Evolutionary conservation across 2,797 vertebrate genomes (phyloP), one percentile per base, ranked within the genome.

Genomic region (Loris lydekkerianus): DNA sequence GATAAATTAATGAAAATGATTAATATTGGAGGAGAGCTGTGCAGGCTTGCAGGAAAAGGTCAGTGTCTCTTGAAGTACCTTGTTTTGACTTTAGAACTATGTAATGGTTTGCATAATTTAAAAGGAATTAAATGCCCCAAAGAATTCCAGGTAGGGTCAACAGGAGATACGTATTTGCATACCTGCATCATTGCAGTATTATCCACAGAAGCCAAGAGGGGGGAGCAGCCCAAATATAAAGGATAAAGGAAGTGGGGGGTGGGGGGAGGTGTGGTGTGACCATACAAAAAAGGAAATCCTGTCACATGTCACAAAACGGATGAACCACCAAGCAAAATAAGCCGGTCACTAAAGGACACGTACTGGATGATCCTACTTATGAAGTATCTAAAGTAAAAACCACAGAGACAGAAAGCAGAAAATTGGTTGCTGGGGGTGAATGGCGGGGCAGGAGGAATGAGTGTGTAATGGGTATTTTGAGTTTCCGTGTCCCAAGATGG

Each of bases 71-170:
- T 63, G 63, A 89, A 31, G 5, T 61, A 65, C 29, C 25, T 67
- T 87, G 43, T 75, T 93, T 94, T 77, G 17, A 77, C 10, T 72
- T 77, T 73, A 60, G 37, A 83, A 56, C 58, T 20, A 78, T 73
- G 5, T 73, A 72, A 27, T 86, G 10, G 67, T 89, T 82, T 61
- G 43, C 5, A 7, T 77, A 65, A 77, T 65, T 85, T 78, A 63
- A 43, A 81, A 78, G 90, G 46, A 93, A 37, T 40, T 13, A 80
- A 80, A 80, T 60, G 29, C 7, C 17, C n/a, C 5, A 29, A 61
- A 60, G n/a, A 81, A 81, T 81, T 61, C 34, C 18, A 81, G 60
- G 25, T 23, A 81, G 34, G 78, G 17, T 61, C 78, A 61, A 1
- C 2, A 61, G 49, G 27, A 53, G 25, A 37, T 40, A 18, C 4